A percentile compares a stretch with the other conserved stretches of the same genome.
Evolutionary conservation across 2,888 invertebrate species (phyloP).

Genomic region (Mechanitis messenoides): DNA sequence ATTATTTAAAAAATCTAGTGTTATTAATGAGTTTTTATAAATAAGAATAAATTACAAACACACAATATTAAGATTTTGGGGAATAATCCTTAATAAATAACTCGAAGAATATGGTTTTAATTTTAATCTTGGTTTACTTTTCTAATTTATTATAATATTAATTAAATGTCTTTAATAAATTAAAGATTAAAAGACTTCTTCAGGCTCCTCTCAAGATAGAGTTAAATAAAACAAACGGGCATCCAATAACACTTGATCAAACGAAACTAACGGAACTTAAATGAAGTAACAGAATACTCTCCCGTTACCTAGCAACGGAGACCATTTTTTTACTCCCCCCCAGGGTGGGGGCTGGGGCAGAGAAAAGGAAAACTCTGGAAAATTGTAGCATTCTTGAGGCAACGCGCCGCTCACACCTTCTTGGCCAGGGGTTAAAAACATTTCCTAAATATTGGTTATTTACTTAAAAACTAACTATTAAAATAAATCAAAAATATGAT

Average conservation of each 20-base stretch:
- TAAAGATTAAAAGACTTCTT: not conserved
- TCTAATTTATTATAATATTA: no score
- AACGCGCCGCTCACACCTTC: slow-evolving; percentile 75
- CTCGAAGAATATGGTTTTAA: no score
- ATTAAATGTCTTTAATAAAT: no score
- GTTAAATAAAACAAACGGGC: slow-evolving; percentile 10
- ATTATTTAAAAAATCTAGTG: no score
- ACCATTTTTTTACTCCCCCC: slow-evolving; percentile 62
- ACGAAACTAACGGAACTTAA: slow-evolving; percentile 23
- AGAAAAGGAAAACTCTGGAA: slow-evolving; percentile 77
- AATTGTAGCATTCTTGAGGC: slow-evolving; percentile 78
- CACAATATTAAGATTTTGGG: no score
- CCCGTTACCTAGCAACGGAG: slow-evolving; percentile 59
- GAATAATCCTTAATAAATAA: no score
- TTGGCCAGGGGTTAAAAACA: slow-evolving; percentile 50
- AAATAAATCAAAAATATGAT: not conserved
- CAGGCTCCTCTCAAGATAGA: not conserved
- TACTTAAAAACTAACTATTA: slow-evolving; percentile 6
- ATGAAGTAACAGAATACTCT: slow-evolving; percentile 33
- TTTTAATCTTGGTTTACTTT: no score
- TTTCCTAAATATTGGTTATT: slow-evolving; percentile 33
- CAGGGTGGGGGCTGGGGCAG: slow-evolving; percentile 43
- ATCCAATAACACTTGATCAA: slow-evolving; percentile 23
- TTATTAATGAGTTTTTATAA: no score
- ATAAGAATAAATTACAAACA: no score